Evolutionary conservation across 2,888 invertebrate genomes (phyloP), one percentile per base, ranked within the genome.

Genomic region (Branchellion lobata): DNA sequence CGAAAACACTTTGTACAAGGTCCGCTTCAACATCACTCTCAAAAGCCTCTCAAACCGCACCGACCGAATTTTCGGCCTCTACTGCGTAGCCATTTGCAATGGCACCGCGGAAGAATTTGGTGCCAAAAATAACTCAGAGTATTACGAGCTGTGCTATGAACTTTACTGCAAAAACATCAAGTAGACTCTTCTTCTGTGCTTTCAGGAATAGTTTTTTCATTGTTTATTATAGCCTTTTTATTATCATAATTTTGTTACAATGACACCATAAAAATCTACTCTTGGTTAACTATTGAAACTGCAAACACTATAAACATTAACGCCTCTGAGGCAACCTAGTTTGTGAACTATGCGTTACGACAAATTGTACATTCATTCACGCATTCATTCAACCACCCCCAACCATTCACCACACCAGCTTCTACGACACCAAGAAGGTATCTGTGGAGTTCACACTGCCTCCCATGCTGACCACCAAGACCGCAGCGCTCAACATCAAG

Each of bases 71-170:
- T 8, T 8, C n/a, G 77, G 77, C 34, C 31, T 77, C 14, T 61
- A 61, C 1, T 21, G 31, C 1, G 24, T 77, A 29, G 33, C 53
- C n/a, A 24, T 77, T n/a, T 77, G 77, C 77, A 34, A 77, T 11
- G 61, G 34, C 34, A 61, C 77, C 24, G 34, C 5, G 1, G 33
- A 34, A 21, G 77, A 77, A n/a, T 8, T 77, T 33, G 31, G 24
- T 1, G 1, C 53, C 29, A 27, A 31, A 31, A 57, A n/a, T 0
- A 0, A 3, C 27, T 0, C 0, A 2, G 24, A 57, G 24, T 5
- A n/a, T 14, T 24, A 3, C 24, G 24, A 57, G 21, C 1, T 33
- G 2, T 77, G 77, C 33, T 61, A 65, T n/a, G 77, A 77, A 57
- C 57, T 77, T 34, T 21, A n/a, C 21, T 33, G 31, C 65, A 77